Conservation (phyloP, 2,888 invertebrate species). For the Parnassius smintheus region DNA sequence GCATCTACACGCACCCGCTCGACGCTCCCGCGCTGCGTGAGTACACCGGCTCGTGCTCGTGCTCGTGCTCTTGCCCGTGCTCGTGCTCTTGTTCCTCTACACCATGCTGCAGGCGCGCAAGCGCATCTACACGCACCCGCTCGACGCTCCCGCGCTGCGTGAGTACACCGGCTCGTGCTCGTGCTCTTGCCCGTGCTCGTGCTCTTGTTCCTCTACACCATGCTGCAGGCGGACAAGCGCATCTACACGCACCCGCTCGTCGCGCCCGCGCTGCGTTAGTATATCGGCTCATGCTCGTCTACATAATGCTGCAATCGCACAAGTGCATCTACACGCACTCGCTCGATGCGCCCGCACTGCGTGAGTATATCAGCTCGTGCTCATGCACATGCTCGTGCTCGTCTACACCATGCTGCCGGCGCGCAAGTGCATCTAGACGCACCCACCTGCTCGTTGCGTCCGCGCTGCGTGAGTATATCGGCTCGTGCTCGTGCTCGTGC, state of each 20-base stretch:
- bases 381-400: no score
- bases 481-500: constrained; percentile 23
- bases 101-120: not conserved
- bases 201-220: no score
- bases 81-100: not conserved
- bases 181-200: constrained; percentile 40
- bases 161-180: constrained; percentile 34
- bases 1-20: constrained; percentile 76
- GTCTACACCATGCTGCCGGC: constrained; percentile 33
- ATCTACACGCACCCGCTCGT: constrained; percentile 41
- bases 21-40: constrained; percentile 42
- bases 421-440: constrained; percentile 39
- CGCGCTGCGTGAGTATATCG: constrained; percentile 16
- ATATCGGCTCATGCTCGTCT: not conserved
- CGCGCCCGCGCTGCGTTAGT: constrained; percentile 42
- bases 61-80: constrained; percentile 39
- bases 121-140: constrained; percentile 26
- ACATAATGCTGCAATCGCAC: constrained; percentile 36
- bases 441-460: constrained; percentile 40
- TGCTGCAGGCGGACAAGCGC: constrained; percentile 38
- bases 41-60: constrained; percentile 43
- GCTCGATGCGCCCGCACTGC: constrained; percentile 48
- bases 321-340: constrained; percentile 38
- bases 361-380: constrained; percentile 13
- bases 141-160: constrained; percentile 30